Percentiles rank a stretch among this genome's conserved stretches.
These are phyloP conservation scores for Tetramorium simillimum DNA, from an alignment of 1,140 invertebrate genomes.

Conservation along the genomic window DNA sequence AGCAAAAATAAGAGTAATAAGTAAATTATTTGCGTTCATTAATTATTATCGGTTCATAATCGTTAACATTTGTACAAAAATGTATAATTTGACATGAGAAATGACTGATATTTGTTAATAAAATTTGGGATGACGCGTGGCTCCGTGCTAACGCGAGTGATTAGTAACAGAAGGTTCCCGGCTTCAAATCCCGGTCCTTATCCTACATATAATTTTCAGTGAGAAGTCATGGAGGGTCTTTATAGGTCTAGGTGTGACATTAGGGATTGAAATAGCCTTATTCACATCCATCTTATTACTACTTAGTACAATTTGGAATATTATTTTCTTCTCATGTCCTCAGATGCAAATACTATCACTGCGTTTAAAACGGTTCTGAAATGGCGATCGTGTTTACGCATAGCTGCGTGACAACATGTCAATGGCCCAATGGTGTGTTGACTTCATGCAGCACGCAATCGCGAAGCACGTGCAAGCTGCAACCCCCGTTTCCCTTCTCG, in stretches of 20 bases:
- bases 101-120: neutral
- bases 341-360: neutral
- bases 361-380: slow-evolving; percentile 26
- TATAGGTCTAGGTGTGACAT: too few species aligned
- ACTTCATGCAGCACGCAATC: slow-evolving; percentile 57
- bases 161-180: too few species aligned
- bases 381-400: slow-evolving; percentile 51
- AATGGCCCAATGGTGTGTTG: slow-evolving; percentile 55
- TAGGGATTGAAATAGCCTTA: too few species aligned
- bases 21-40: neutral
- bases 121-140: neutral
- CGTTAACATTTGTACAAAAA: neutral
- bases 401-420: slow-evolving; percentile 54
- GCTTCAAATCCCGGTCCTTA: too few species aligned
- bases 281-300: too few species aligned
- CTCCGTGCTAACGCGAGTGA: too few species aligned
- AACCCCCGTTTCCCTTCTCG: neutral
- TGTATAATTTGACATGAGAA: neutral
- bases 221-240: too few species aligned
- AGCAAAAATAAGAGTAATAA: neutral
- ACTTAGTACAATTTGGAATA: neutral
- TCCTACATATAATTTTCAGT: too few species aligned
- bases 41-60: neutral
- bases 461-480: slow-evolving; percentile 56
- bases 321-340: neutral